Conservation (phyloP, 2,797 vertebrate genomes). For the Spheniscus humboldti region DNA sequence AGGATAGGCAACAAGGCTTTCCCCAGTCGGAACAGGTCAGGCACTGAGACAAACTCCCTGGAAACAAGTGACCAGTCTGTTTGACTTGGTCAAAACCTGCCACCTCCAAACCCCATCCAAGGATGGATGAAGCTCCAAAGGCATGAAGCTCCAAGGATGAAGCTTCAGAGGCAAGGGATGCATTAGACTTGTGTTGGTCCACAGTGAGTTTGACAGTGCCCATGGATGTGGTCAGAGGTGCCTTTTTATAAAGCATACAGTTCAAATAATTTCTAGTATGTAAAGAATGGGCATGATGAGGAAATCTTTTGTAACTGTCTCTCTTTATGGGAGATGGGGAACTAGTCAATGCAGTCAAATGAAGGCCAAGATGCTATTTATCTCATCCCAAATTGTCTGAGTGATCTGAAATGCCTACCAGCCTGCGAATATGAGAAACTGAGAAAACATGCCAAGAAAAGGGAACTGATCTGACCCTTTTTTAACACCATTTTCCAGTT, state of each 20-base stretch:
- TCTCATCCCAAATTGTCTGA: background rate
- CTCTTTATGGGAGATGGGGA: background rate
- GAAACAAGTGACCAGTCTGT: background rate
- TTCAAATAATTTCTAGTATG: background rate
- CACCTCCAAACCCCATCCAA: background rate
- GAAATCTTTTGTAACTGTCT: background rate
- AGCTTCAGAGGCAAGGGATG: background rate
- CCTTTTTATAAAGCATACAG: background rate
- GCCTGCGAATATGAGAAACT: fast-evolving
- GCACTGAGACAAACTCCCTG: background rate
- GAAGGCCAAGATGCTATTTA: background rate
- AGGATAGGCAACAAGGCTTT: background rate
- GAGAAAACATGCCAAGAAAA: background rate
- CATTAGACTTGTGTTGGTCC: background rate
- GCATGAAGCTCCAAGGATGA: background rate
- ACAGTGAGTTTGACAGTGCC: background rate
- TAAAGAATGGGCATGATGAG: background rate
- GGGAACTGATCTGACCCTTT: background rate
- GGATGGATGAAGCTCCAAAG: background rate
- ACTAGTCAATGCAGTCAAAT: background rate
- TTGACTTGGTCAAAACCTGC: background rate
- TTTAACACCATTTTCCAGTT: background rate
- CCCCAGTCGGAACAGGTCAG: background rate
- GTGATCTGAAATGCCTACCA: background rate
- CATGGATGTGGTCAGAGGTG: background rate